Evolutionary conservation across 1,140 invertebrate genomes (phyloP).

Genomic region (Babylonia areolata): DNA sequence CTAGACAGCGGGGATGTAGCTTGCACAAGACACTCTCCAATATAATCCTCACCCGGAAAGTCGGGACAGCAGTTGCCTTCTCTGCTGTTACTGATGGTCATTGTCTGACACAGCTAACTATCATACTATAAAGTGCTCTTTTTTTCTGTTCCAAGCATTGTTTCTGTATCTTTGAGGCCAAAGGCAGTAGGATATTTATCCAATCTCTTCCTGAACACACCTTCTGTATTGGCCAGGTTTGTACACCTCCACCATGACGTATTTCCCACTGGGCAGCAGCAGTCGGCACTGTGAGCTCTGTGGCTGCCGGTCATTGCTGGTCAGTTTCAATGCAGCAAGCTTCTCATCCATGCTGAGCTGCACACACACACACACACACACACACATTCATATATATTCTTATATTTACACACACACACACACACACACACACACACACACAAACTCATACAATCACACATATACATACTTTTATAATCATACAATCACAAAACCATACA

Average conservation of each 20-base stretch:
- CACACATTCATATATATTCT: background rate
- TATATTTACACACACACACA: background rate
- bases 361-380: background rate
- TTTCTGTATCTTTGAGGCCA: no score
- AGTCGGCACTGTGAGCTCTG: conserved; percentile 53
- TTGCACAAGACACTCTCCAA: no score
- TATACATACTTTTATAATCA: no score
- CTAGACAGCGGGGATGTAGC: no score
- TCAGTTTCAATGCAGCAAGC: conserved; percentile 9
- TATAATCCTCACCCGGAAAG: no score
- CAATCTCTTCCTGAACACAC: conserved; percentile 43
- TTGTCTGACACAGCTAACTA: no score
- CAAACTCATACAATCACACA: background rate
- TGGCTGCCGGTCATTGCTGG: conserved; percentile 22
- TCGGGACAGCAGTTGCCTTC: no score
- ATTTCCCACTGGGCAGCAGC: conserved; percentile 66
- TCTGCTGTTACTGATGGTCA: no score
- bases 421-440: background rate
- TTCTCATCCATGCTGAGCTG: conserved; percentile 22
- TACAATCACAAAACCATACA: no score
- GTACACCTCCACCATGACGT: conserved; percentile 61
- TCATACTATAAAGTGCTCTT: no score
- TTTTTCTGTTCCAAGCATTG: no score
- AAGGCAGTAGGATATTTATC: no score
- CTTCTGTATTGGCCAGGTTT: conserved; percentile 64